Conservation (phyloP, 2,888 invertebrate genomes). For the Aplocera efformata region DNA sequence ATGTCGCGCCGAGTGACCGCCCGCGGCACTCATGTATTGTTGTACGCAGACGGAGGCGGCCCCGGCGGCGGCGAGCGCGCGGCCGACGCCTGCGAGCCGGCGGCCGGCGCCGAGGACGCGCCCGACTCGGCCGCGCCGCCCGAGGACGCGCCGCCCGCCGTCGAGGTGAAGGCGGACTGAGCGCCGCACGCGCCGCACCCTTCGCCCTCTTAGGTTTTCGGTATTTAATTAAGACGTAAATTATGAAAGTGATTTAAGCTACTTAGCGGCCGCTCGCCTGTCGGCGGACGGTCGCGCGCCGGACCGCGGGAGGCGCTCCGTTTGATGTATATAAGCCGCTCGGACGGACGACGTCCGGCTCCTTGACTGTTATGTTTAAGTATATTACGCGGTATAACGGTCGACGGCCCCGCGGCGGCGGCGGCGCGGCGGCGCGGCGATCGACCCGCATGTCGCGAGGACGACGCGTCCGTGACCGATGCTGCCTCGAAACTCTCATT, state of each 20-base stretch:
- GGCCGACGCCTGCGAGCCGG: slow-evolving; percentile 43
- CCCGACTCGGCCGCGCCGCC: slow-evolving; percentile 43
- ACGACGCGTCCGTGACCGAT: slow-evolving; percentile 56
- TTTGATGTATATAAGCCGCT: slow-evolving; percentile 72
- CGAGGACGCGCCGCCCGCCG: slow-evolving; percentile 40
- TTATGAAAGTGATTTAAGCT: slow-evolving; percentile 74
- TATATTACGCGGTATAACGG: slow-evolving; percentile 70
- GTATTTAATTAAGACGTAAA: slow-evolving; percentile 75
- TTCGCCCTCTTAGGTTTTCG: slow-evolving; percentile 53
- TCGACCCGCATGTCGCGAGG: slow-evolving; percentile 51
- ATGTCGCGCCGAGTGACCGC: background rate
- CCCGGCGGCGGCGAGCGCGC: slow-evolving; percentile 49
- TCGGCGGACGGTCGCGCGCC: slow-evolving; percentile 29
- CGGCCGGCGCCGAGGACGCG: slow-evolving; percentile 37
- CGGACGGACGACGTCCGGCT: slow-evolving; percentile 59
- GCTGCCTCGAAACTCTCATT: slow-evolving; percentile 76
- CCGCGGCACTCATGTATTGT: slow-evolving; percentile 19
- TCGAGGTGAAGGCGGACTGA: slow-evolving; percentile 58
- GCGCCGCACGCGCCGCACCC: slow-evolving; percentile 28
- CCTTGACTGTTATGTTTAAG: slow-evolving; percentile 76
- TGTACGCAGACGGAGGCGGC: slow-evolving; percentile 43
- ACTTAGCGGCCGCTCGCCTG: slow-evolving; percentile 38
- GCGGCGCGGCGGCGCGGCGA: too few species aligned
- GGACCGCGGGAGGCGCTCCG: slow-evolving; percentile 50
- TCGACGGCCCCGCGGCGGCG: slow-evolving; percentile 54